Percentiles rank a stretch among this genome's conserved stretches.
Conservation (phyloP, 2,888 invertebrate species). For the Copidosoma aretas region DNA sequence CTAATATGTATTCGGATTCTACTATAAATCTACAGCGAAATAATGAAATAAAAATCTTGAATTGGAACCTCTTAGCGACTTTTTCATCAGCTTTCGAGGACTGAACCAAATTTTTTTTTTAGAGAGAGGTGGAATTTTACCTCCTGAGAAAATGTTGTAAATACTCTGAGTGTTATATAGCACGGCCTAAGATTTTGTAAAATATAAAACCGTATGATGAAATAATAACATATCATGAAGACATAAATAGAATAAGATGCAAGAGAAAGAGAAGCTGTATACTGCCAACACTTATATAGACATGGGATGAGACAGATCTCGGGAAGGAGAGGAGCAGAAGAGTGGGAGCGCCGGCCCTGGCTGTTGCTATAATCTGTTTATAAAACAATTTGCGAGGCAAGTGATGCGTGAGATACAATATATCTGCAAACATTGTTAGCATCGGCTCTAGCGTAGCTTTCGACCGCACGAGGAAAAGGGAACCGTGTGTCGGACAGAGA, state of each 20-base stretch:
- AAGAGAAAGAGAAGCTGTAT: not conserved
- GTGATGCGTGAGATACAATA: conserved; percentile 71
- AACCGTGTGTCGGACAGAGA: conserved; percentile 22
- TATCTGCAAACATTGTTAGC: conserved; percentile 64
- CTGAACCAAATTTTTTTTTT: too few species aligned
- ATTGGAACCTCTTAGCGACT: too few species aligned
- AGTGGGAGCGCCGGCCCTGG: conserved; percentile 52
- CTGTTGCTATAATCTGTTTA: conserved; percentile 77
- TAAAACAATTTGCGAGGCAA: conserved; percentile 79
- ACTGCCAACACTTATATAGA: too few species aligned
- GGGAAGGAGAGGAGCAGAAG: conserved; percentile 4
- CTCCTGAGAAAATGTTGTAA: too few species aligned
- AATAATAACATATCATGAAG: not conserved
- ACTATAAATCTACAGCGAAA: too few species aligned
- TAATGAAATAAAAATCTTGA: too few species aligned
- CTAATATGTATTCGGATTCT: too few species aligned
- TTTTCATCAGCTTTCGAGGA: too few species aligned
- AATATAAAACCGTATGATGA: too few species aligned
- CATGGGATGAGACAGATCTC: conserved; percentile 12
- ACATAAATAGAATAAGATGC: not conserved
- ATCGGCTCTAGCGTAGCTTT: conserved; percentile 58
- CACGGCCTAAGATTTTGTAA: too few species aligned
- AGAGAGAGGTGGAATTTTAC: too few species aligned
- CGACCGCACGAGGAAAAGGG: conserved; percentile 23
- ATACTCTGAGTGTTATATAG: too few species aligned